phyloP scores from a whole-genome alignment of 2,888 invertebrate species.

The Sarcophaga rosellei region DNA sequence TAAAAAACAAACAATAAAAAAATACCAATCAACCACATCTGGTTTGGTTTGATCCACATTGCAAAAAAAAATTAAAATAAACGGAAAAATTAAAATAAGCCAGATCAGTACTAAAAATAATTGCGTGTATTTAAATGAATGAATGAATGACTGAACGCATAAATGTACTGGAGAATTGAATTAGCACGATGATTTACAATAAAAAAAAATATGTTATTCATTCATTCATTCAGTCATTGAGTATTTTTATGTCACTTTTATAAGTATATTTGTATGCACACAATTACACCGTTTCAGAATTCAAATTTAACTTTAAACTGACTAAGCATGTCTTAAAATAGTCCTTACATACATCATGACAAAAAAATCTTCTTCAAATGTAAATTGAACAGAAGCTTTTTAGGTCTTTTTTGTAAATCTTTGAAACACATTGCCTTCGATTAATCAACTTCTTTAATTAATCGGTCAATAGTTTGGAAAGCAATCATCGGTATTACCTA shows the following conservation, averaged over 20 bases:
- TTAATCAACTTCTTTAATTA: no score
- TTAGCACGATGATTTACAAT: neutral
- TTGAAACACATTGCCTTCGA: no score
- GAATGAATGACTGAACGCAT: neutral
- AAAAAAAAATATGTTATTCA: neutral
- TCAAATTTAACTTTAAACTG: neutral
- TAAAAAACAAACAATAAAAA: neutral
- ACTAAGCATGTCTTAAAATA: no score
- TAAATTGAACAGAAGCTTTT: no score
- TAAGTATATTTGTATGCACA: neutral
- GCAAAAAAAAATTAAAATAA: neutral
- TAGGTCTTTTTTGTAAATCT: no score
- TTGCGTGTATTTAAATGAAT: neutral
- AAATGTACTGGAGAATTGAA: neutral
- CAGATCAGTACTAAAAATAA: neutral
- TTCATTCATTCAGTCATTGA: slow-evolving; percentile 42
- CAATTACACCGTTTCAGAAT: neutral
- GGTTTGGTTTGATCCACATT: neutral
- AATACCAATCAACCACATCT: slow-evolving; percentile 31
- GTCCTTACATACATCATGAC: no score
- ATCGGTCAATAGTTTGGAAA: no score
- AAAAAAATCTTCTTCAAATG: no score
- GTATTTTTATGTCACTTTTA: neutral
- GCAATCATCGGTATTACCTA: no score
- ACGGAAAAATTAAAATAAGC: neutral